Evolutionary conservation across 1,140 invertebrate species (phyloP).

Genomic region (Cryptotermes secundus): DNA sequence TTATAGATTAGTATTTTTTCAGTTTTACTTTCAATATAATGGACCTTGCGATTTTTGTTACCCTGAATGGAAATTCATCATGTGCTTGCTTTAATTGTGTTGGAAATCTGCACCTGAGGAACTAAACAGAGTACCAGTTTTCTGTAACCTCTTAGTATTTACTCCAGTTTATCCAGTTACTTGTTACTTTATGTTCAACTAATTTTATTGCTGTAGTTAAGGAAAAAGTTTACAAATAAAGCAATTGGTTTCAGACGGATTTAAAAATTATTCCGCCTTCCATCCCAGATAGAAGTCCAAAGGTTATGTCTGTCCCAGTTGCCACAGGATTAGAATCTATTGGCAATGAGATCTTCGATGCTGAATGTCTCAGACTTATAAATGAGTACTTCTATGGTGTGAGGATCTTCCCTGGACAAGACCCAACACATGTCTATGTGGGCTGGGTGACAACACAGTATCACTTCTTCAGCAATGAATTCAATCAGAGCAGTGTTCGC

Average conservation of each 20-base stretch:
- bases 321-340: slow-evolving; percentile 69
- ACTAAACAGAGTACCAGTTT: no score
- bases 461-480: slow-evolving; percentile 83
- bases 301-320: slow-evolving; percentile 66
- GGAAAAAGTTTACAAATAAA: no score
- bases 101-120: no score
- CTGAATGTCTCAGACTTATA: slow-evolving; percentile 86
- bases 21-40: no score
- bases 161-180: no score
- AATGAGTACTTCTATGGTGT: slow-evolving; percentile 98
- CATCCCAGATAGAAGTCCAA: slow-evolving; percentile 69
- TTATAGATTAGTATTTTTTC: no score
- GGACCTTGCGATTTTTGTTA: no score
- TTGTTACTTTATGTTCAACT: no score
- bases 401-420: slow-evolving; percentile 93
- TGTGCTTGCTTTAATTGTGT: no score
- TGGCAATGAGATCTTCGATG: slow-evolving; percentile 81
- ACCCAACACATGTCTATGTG: slow-evolving; percentile 94
- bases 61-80: no score
- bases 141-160: no score
- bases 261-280: slow-evolving; percentile 63
- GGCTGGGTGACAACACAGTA: slow-evolving; percentile 99
- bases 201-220: no score
- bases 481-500: slow-evolving; percentile 84
- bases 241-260: slow-evolving; percentile 53